Conservation (phyloP, 2,888 invertebrate genomes). For the Eilema caniola region DNA sequence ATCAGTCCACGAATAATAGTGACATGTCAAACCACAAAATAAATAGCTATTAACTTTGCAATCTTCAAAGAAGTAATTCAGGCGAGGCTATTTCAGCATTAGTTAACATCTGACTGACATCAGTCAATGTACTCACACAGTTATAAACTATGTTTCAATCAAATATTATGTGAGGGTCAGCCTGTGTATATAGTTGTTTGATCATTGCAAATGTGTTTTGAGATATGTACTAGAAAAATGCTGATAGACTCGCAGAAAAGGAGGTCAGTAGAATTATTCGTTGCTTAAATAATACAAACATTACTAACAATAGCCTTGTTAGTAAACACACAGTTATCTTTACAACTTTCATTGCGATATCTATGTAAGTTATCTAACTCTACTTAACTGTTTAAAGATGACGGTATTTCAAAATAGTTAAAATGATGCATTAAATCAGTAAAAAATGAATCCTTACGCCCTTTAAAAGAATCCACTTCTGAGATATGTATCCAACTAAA, state of each 20-base stretch:
- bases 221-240: slow-evolving; percentile 4
- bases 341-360: background rate
- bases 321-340: background rate
- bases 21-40: background rate
- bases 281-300: background rate
- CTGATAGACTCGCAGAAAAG: background rate
- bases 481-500: too few relatives aligned
- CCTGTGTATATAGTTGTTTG: background rate
- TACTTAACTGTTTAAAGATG: background rate
- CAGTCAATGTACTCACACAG: slow-evolving; percentile 2
- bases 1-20: background rate
- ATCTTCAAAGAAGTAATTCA: background rate
- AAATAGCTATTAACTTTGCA: background rate
- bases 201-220: background rate
- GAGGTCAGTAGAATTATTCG: slow-evolving; percentile 5
- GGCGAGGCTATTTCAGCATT: background rate
- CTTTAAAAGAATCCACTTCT: too few relatives aligned
- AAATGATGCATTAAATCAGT: too few relatives aligned
- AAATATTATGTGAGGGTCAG: background rate
- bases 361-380: background rate
- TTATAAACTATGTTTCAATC: slow-evolving; percentile 2
- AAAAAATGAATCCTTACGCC: too few relatives aligned
- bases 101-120: slow-evolving; percentile 3
- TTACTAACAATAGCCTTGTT: slow-evolving; percentile 5
- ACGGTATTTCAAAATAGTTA: too few relatives aligned